phyloP scores from a whole-genome alignment of 2,113 vertebrate genomes.

The Phylloscopus trochiloides region DNA sequence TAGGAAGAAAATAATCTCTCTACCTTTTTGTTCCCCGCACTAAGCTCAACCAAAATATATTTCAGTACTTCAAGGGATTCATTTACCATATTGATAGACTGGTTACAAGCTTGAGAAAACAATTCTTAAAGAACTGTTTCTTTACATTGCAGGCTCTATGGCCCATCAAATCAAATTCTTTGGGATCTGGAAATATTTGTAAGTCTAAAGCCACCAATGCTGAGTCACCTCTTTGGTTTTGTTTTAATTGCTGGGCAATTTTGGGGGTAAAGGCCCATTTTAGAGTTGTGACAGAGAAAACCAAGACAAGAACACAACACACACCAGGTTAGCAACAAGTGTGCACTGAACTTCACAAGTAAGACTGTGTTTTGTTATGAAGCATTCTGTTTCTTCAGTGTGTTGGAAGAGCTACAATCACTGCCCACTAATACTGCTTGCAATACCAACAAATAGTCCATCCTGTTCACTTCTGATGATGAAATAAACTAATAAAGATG shows the following conservation, averaged over 20 bases:
- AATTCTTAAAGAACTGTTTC: not conserved
- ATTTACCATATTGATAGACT: not conserved
- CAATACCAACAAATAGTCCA: not conserved
- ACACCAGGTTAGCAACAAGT: not conserved
- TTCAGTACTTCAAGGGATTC: not conserved
- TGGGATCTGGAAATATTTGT: not conserved
- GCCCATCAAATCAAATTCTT: not conserved
- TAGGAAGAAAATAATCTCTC: not conserved
- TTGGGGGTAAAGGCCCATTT: not conserved
- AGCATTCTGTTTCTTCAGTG: not conserved
- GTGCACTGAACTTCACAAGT: not conserved
- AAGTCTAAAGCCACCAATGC: accelerated
- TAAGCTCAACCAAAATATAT: not conserved
- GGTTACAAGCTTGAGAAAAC: not conserved
- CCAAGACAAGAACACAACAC: not conserved
- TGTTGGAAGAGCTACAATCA: not conserved
- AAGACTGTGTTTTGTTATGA: not conserved
- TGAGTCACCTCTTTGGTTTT: not conserved
- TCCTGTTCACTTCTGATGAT: not conserved
- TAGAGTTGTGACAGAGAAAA: not conserved
- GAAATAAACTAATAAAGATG: not conserved
- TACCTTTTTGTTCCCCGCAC: not conserved
- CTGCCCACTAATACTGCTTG: not conserved
- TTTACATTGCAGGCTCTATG: not conserved
- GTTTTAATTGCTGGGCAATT: not conserved